Evolutionary conservation across 64 coral and sea anemone genomes (phyloP), one percentile per base, ranked within the genome.

Genomic region (Stylophora pistillata): DNA sequence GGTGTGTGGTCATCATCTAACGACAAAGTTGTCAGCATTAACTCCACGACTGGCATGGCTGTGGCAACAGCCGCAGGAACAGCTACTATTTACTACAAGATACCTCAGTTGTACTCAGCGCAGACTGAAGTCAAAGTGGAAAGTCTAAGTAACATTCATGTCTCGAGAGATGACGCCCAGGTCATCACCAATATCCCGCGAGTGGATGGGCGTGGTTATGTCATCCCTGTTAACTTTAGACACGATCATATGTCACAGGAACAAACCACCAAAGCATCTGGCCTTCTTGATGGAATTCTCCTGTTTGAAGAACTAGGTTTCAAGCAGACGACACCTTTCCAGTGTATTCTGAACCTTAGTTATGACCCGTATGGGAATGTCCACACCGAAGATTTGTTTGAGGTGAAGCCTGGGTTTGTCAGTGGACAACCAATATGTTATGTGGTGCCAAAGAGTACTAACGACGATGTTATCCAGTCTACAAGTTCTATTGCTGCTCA

Each of bases 91-190:
- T 90, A 81, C 30, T 96, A 90, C 85, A 86, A 72, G 26, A 93
- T 96, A 30, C 90, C 94, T 29, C 54, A 86, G 13, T 31, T 89
- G 13, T 93, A 92, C 29, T 93, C 94, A 2, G 91, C 94, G 5
- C 94, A 93, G 79, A 96, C 94, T 21, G 87, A 96, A 66, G 94
- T 96, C 33, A 78, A 81, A 79, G 91, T 96, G 20, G 91, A 96
- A 20, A 87, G 79, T 25, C 65, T 96, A 11, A 77, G 25, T 16
- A 77, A 86, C n/a, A 73, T 96, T 69, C 91, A 74, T 57, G 75
- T 96, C 52, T 79, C 55, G 0, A 41, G 33, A 68, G 79, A 92
- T 33, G 52, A 76, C 21, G 74, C 77, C 15, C 60, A 64, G 56
- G 31, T 90, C 20, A 93, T 96, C 56, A 96, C 94, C 21, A 93